phyloP scores from a whole-genome alignment of 2,888 invertebrate genomes.

The Ectobius pallidus region DNA sequence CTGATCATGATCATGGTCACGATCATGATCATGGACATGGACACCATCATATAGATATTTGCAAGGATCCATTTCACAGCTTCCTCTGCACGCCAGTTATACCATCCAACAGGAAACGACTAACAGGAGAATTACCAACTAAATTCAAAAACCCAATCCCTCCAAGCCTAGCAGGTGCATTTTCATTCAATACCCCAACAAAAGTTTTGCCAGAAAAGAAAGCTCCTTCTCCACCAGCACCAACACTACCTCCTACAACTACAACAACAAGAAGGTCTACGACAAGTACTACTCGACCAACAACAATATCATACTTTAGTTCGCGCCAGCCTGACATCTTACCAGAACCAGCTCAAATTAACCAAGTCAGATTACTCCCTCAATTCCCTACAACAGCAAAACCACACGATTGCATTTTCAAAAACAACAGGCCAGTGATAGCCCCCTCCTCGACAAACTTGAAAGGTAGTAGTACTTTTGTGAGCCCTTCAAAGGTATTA shows the following conservation, averaged over 20 bases:
- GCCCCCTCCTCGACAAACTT: not conserved
- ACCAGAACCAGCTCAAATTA: not conserved
- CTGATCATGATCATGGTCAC: constrained; percentile 39
- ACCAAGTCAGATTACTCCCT: not conserved
- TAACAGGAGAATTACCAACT: constrained; percentile 14
- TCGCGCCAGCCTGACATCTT: not conserved
- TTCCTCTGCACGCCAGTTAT: constrained; percentile 32
- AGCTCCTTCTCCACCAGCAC: not conserved
- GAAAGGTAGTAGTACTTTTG: not conserved
- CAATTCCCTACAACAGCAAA: no score
- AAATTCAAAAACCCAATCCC: not conserved
- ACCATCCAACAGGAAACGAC: constrained; percentile 18
- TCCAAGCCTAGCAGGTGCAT: constrained; percentile 33
- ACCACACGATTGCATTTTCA: not conserved
- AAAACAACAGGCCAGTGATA: not conserved
- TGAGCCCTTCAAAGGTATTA: not conserved
- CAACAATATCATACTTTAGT: no score
- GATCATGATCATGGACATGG: constrained; percentile 36
- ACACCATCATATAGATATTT: constrained; percentile 40
- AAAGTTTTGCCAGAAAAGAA: constrained; percentile 37
- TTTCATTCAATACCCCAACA: constrained; percentile 47
- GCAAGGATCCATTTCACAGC: constrained; percentile 40
- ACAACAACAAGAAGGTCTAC: not conserved
- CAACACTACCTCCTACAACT: not conserved
- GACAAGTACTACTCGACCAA: not conserved